A percentile compares a stretch with the other conserved stretches of the same genome.
These are phyloP conservation scores for Ctenopoma kingsleyae DNA, from an alignment of 2,797 vertebrate species.

Conservation along the genomic window DNA sequence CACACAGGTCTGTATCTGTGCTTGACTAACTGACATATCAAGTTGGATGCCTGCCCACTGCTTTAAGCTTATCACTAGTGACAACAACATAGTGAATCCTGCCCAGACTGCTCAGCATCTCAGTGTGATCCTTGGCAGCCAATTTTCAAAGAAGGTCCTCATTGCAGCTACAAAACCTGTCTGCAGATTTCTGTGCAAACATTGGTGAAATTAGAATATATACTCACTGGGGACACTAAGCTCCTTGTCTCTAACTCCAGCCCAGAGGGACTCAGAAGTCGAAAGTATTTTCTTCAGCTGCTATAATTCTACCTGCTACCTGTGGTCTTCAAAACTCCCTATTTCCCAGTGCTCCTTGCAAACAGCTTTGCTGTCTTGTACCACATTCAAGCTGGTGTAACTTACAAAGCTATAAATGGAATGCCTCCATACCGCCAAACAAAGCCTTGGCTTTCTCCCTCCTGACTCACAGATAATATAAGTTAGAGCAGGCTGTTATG, in stretches of 20 bases:
- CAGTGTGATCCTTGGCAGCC: conserved; percentile 46
- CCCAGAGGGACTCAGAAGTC: conserved; percentile 15
- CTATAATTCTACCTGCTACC: conserved; percentile 16
- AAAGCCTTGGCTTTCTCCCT: conserved; percentile 14
- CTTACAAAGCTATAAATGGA: conserved; percentile 28
- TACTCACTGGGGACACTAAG: conserved; percentile 3
- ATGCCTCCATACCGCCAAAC: not conserved
- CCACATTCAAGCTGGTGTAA: conserved; percentile 30
- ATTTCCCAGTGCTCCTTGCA: conserved; percentile 10
- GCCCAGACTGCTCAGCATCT: conserved; percentile 48
- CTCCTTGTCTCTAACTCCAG: conserved; percentile 11
- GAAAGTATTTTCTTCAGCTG: conserved; percentile 23
- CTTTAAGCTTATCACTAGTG: conserved; percentile 52
- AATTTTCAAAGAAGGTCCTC: conserved; percentile 38
- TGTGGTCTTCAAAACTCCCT: conserved; percentile 8
- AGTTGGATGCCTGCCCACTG: conserved; percentile 47
- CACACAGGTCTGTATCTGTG: conserved; percentile 33
- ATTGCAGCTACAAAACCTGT: conserved; percentile 13
- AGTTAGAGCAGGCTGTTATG: conserved; percentile 7
- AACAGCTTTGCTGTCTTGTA: conserved; percentile 18
- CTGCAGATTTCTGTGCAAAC: conserved; percentile 31
- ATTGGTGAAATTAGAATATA: conserved; percentile 32
- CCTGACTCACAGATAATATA: conserved; percentile 15
- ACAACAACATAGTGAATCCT: conserved; percentile 58
- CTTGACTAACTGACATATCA: conserved; percentile 60